Base-by-base conservation (phyloP, 2,888 invertebrate species). In the Leptopterna dolabrata region DNA sequence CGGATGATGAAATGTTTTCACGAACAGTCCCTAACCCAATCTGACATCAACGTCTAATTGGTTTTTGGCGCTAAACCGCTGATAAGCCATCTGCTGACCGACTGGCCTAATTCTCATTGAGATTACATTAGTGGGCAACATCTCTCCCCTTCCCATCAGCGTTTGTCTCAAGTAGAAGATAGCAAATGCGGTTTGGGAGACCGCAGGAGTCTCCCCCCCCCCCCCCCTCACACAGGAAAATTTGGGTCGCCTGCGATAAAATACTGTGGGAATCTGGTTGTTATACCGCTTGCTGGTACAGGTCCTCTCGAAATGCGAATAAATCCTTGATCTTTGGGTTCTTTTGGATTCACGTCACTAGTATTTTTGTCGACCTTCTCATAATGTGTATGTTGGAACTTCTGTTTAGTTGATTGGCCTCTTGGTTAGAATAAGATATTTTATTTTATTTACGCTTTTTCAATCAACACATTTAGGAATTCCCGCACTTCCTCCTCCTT, bases 101-200 rank as follows among this genome's bases (percentile, higher is more conserved):
- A 81, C 47, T 81, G 55, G 81, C 81, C 81, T 29, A 81, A 55
- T 81, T 81, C 51, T 51, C 30, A 30, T 30, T 27, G 30, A 55
- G 81, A 80, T 80, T 80, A 80, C 80, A 27, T 76, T 76, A 29
- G 80, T 80, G 27, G 81, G 24, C 11, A 19, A 73, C n/a, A 73
- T 73, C 73, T 13, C 55, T 36, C 73, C 30, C 27, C 73, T n/a
- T 30, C 73, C 29, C 13, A 0, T 6, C 16, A n/a, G 27, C 19
- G 11, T 11, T 19, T 19, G 3, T 63, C 63, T 63, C 36, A 36
- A 36, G 36, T 27, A 24, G 63, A 9, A 63, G 73, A 73, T 73
- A 73, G n/a, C 30, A 14, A 73, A 73, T 41, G n/a, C 30, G 3
- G 41, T 73, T 30, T 30, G 73, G 36, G 14, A 29, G 36, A 30